Conservation (phyloP, 2,797 vertebrate species). For the Scleropages formosus region DNA sequence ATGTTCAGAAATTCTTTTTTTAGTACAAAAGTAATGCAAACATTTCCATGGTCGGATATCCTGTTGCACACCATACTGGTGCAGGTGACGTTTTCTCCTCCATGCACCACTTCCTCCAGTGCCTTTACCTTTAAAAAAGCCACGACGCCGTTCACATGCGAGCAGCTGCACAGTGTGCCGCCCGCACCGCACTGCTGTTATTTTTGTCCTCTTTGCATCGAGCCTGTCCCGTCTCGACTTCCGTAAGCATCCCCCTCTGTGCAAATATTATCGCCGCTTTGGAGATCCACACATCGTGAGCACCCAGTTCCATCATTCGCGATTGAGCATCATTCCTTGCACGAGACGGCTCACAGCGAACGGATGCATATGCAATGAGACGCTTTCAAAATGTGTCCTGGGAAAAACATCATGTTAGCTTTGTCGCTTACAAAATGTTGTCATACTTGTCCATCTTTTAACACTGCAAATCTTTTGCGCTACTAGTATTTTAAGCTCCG, state of each 20-base stretch:
- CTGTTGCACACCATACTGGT: conserved; percentile 62
- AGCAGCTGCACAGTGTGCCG: conserved; percentile 7
- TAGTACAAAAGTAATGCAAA: conserved; percentile 41
- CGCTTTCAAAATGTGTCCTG: conserved; percentile 48
- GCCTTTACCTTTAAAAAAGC: conserved; percentile 49
- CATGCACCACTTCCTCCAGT: conserved; percentile 67
- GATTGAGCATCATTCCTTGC: background rate
- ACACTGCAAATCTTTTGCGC: no score
- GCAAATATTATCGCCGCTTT: background rate
- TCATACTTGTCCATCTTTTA: background rate
- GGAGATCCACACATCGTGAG: background rate
- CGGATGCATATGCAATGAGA: conserved; percentile 34
- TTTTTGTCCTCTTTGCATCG: conserved; percentile 2
- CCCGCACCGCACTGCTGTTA: conserved; percentile 3
- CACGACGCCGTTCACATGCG: conserved; percentile 9
- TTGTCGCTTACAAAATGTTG: conserved; percentile 33
- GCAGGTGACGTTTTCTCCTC: conserved; percentile 47
- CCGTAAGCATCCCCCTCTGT: background rate
- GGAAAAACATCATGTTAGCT: conserved; percentile 32
- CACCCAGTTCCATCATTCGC: background rate
- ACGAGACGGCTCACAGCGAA: background rate
- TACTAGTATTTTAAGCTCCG: background rate
- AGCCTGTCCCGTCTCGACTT: conserved; percentile 1
- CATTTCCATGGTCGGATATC: conserved; percentile 68
- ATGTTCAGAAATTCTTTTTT: conserved; percentile 23